phyloP scores from a whole-genome alignment of 2,113 vertebrate species.

The Boulengeromyrus knoepffleri region DNA sequence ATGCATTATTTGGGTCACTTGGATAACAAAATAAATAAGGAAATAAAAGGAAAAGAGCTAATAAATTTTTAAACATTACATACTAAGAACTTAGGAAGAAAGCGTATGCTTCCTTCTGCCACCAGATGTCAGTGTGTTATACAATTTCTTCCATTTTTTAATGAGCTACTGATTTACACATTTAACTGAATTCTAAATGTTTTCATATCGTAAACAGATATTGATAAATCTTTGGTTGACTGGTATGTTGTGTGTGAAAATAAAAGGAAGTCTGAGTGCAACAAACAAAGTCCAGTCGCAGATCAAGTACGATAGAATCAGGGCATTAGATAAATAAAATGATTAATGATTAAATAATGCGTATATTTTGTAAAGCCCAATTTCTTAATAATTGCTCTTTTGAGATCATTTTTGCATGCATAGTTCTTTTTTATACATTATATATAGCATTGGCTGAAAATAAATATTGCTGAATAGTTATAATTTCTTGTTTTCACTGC shows the following conservation, averaged over 20 bases:
- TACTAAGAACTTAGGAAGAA: neutral
- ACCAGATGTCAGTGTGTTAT: neutral
- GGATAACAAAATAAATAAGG: neutral
- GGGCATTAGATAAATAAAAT: neutral
- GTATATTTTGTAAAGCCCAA: neutral
- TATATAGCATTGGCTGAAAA: neutral
- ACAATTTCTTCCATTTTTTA: neutral
- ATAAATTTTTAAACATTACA: neutral
- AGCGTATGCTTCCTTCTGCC: neutral
- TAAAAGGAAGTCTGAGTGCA: neutral
- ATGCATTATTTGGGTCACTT: neutral
- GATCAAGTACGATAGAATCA: neutral
- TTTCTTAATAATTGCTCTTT: neutral
- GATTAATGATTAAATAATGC: neutral
- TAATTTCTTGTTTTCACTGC: neutral
- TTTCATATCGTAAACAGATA: neutral
- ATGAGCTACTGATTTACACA: neutral
- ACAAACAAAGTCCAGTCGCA: neutral
- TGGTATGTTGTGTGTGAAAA: neutral
- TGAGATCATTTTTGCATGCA: neutral
- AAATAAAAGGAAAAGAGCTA: neutral
- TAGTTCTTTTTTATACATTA: neutral
- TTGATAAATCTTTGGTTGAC: neutral
- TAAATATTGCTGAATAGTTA: neutral
- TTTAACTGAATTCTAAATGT: neutral